Percentiles rank a stretch among this genome's conserved stretches.
Evolutionary conservation across 1,140 invertebrate species (phyloP).

Genomic region (Drosophila athabasca): DNA sequence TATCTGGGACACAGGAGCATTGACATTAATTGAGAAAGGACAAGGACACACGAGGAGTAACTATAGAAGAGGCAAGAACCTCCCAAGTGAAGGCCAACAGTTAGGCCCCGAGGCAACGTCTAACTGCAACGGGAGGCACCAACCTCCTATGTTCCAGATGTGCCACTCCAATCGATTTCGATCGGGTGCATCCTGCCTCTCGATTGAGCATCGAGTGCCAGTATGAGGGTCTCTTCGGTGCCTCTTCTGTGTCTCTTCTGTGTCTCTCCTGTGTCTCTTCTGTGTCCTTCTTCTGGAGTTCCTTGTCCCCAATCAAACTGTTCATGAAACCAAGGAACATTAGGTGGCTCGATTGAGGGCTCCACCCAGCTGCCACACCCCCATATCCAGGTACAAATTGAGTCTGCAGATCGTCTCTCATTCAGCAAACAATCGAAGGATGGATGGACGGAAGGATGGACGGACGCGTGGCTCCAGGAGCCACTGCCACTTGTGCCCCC

Average conservation of each 20-base stretch:
- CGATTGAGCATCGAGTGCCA: constrained; percentile 2
- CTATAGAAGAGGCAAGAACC: not conserved
- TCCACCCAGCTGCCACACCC: not conserved
- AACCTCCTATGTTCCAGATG: too few relatives aligned
- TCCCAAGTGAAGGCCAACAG: constrained; percentile 22
- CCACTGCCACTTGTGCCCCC: not conserved
- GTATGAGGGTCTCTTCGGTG: constrained; percentile 25
- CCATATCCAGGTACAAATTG: constrained; percentile 20
- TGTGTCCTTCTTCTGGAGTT: constrained; percentile 23
- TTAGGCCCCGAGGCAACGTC: constrained; percentile 2
- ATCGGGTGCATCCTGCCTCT: not conserved
- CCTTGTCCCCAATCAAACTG: constrained; percentile 69
- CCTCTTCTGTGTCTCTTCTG: too few relatives aligned
- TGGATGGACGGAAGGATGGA: not conserved
- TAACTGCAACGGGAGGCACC: constrained; percentile 50
- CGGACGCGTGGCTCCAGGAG: constrained; percentile 35
- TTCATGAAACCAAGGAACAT: constrained; percentile 60
- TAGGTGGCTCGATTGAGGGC: constrained; percentile 62
- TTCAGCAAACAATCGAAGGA: constrained; percentile 68
- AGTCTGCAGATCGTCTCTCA: constrained; percentile 16
- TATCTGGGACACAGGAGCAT: constrained; percentile 49
- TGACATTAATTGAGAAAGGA: constrained; percentile 23
- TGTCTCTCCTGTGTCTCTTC: not conserved
- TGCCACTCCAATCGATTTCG: not conserved
- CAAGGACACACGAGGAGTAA: not conserved